These are phyloP conservation scores for Nasonia giraulti DNA, from an alignment of 1,140 invertebrate species.

Conservation along the genomic window DNA sequence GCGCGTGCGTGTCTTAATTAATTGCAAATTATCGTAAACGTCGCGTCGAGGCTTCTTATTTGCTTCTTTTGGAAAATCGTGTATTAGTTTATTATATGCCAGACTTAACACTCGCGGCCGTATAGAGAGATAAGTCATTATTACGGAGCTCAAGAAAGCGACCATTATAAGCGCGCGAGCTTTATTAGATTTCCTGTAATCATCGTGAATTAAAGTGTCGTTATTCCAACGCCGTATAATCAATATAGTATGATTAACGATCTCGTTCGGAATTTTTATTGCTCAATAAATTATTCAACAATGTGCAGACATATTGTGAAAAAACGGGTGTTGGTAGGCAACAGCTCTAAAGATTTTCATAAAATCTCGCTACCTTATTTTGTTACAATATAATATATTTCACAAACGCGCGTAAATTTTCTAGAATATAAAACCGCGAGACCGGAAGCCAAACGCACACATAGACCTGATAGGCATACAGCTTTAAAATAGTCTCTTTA, in stretches of 20 bases:
- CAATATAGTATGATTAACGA: neutral
- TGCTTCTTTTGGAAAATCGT: neutral
- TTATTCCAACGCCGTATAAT: neutral
- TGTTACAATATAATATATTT: too few relatives aligned
- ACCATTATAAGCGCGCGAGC: neutral
- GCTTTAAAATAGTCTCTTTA: too few relatives aligned
- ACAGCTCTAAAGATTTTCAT: too few relatives aligned
- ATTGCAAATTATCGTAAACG: neutral
- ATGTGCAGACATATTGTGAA: neutral
- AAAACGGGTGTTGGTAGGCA: too few relatives aligned
- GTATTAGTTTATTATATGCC: neutral
- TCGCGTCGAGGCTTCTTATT: too few relatives aligned
- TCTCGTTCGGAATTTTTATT: neutral
- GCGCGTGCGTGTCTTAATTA: neutral
- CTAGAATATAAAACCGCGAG: too few relatives aligned
- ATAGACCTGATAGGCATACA: too few relatives aligned
- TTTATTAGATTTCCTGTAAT: conserved; percentile 2
- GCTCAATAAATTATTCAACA: neutral
- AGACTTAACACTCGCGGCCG: too few relatives aligned
- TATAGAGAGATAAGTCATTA: neutral
- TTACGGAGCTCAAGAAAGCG: neutral
- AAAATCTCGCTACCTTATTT: too few relatives aligned
- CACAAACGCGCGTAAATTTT: too few relatives aligned
- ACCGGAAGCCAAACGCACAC: too few relatives aligned
- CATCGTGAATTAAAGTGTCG: neutral